Conservation (phyloP, 2,113 vertebrate species). For the Sturnira hondurensis region DNA sequence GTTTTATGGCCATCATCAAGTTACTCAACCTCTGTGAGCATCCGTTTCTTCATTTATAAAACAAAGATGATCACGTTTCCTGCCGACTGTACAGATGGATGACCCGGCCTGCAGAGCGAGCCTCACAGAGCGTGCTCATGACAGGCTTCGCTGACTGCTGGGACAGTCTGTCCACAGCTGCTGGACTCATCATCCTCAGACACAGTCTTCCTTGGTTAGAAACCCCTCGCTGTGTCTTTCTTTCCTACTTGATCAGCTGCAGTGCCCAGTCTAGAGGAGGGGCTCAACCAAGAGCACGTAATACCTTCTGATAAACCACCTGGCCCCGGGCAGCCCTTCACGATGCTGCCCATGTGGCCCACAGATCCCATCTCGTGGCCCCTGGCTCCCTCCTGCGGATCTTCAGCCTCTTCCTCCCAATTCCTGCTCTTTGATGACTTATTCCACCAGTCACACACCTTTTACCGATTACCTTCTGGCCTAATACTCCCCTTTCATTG, state of each 20-base stretch:
- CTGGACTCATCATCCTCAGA: neutral
- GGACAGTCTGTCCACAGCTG: neutral
- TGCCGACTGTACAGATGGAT: neutral
- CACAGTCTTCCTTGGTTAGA: neutral
- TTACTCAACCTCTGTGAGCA: slow-evolving; percentile 30
- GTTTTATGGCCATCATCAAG: neutral
- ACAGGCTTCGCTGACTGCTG: neutral
- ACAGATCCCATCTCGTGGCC: neutral
- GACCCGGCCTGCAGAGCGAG: neutral
- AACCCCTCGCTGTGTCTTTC: neutral
- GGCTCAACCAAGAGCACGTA: neutral
- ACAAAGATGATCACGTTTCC: neutral
- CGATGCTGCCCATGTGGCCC: neutral
- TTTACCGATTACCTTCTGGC: neutral
- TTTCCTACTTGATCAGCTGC: neutral
- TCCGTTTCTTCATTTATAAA: slow-evolving; percentile 44
- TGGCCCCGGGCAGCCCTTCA: neutral
- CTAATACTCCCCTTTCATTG: neutral
- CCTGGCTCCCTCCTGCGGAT: neutral
- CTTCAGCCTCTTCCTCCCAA: neutral
- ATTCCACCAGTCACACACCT: neutral
- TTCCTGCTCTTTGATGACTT: neutral
- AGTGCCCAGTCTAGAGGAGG: neutral
- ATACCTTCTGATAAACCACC: neutral
- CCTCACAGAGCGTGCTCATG: neutral